These are phyloP conservation scores for Scopus umbretta DNA, from an alignment of 2,113 vertebrate genomes.

Conservation along the genomic window DNA sequence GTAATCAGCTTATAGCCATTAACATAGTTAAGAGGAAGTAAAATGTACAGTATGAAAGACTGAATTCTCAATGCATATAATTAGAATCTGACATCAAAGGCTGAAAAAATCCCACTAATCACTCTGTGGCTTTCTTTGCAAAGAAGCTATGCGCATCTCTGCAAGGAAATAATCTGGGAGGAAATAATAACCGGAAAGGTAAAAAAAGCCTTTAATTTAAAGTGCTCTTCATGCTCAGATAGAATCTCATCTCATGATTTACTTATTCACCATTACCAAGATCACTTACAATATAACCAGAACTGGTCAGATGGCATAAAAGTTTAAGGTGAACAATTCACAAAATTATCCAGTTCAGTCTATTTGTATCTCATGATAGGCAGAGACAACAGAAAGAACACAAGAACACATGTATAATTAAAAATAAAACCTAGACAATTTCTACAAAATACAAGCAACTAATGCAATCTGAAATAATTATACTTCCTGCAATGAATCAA, in stretches of 20 bases:
- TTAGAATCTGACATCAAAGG: background rate
- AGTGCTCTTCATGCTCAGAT: background rate
- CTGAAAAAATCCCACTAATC: background rate
- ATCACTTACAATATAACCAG: background rate
- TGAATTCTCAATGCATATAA: background rate
- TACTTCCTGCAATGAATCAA: background rate
- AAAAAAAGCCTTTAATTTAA: background rate
- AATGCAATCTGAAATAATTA: background rate
- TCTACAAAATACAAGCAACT: background rate
- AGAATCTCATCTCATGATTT: background rate
- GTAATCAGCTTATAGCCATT: conserved; percentile 21
- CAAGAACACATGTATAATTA: background rate
- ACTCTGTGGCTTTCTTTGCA: background rate
- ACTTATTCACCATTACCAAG: background rate
- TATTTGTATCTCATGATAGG: background rate
- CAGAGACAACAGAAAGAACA: background rate
- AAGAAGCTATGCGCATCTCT: background rate
- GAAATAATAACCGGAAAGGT: background rate
- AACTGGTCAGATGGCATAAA: background rate
- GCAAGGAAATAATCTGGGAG: background rate
- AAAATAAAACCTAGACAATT: background rate
- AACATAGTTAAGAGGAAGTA: background rate
- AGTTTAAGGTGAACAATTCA: background rate
- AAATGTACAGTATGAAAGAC: background rate
- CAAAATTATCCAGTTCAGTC: background rate